Evolutionary conservation across 1,140 invertebrate species (phyloP), one percentile per base, ranked within the genome.

Genomic region (Dreissena rostriformis): DNA sequence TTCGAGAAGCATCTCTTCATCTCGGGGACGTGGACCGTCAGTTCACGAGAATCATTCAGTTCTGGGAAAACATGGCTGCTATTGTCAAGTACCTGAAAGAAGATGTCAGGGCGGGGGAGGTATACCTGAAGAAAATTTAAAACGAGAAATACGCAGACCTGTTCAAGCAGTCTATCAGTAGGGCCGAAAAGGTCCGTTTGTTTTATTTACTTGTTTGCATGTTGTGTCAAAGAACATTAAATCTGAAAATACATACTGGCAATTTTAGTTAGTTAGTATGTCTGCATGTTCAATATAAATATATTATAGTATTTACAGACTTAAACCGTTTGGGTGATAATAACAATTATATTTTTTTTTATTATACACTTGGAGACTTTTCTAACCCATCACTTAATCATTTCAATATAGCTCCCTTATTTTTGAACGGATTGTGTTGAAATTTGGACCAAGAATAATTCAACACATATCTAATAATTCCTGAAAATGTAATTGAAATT

Each of bases 81-180:
- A 29, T 29, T 19, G n/a, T 63, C 17, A 63, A 75, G n/a, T 12
- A 14, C 57, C 49, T 75, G 15, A n/a, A 28, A 29, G 55, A 75
- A n/a, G 73, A 75, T 29, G 11, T 55, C 12, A 75, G 10, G 22
- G 53, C 55, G 10, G 73, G 53, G 29, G 26, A 28, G 4, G 73
- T 63, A 26, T 75, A 75, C 55, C 57, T 75, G 19, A 61, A 61
- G 15, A n/a, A 75, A 29, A 75, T 75, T 26, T 52, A 75, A 52
- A 63, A 75, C 26, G 22, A 26, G 14, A 57, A 39, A 61, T 61
- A 63, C 29, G 24, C 52, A 0, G 29, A 57, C 0, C 22, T 24
- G n/a, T 75, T 75, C 24, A 61, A 61, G 49, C 14, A n/a, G 19
- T 75, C 73, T 61, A 39, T 75, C 29, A n/a, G 26, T 12, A 61